Percentiles rank a stretch among this genome's conserved stretches.
phyloP scores from a whole-genome alignment of 2,113 vertebrate genomes.

The Tupaia tana region DNA sequence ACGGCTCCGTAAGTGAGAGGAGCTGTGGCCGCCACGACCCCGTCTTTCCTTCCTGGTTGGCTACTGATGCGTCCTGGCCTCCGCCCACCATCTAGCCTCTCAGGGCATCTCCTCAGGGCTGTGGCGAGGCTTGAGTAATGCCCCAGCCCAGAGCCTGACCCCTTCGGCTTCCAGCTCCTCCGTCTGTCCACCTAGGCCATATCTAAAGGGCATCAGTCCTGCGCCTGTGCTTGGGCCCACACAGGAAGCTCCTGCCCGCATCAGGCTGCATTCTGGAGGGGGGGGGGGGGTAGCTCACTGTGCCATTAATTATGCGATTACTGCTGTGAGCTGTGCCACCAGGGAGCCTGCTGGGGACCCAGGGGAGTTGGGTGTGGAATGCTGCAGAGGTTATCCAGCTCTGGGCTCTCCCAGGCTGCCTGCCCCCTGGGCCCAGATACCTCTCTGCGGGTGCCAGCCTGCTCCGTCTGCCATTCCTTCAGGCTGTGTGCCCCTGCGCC shows the following conservation, averaged over 20 bases:
- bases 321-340: background rate
- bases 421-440: background rate
- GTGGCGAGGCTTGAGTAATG: background rate
- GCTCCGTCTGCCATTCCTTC: background rate
- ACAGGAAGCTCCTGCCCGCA: conserved; percentile 17
- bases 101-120: background rate
- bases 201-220: background rate
- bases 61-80: background rate
- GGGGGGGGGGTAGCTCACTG: background rate
- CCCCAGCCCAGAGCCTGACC: background rate
- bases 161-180: background rate
- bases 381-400: background rate
- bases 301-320: conserved; percentile 43
- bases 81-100: background rate
- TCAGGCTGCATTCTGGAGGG: background rate
- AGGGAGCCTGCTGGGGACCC: conserved; percentile 39
- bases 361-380: background rate
- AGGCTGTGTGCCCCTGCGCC: background rate
- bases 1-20: background rate
- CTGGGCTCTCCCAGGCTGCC: background rate
- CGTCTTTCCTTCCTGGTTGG: background rate
- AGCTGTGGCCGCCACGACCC: background rate
- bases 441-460: background rate
- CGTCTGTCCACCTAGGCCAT: background rate
- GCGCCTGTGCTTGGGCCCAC: background rate